phyloP scores from a whole-genome alignment of 1,140 invertebrate species.

The Drosophila repleta region DNA sequence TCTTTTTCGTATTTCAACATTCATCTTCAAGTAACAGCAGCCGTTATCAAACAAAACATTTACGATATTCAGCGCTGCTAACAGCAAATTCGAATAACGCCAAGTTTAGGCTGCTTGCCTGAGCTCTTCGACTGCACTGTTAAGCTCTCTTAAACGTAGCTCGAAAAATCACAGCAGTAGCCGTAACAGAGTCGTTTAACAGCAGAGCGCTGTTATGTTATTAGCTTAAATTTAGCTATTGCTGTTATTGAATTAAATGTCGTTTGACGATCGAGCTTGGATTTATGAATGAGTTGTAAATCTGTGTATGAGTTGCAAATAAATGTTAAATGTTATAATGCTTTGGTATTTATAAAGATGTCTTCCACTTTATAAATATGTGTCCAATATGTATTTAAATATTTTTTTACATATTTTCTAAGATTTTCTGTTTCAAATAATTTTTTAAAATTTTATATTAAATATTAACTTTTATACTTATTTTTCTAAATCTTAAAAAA shows the following conservation, averaged over 20 bases:
- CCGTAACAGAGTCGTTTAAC: neutral
- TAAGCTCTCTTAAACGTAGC: slow-evolving; percentile 19
- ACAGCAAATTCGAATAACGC: slow-evolving; percentile 41
- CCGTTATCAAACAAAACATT: neutral
- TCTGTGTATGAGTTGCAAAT: neutral
- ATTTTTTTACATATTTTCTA: neutral
- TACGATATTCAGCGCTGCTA: slow-evolving; percentile 44
- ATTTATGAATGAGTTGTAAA: slow-evolving; percentile 2
- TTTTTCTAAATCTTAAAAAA: neutral
- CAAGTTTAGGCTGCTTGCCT: slow-evolving; percentile 52
- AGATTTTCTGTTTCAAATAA: neutral
- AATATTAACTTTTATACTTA: neutral
- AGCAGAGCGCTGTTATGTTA: slow-evolving; percentile 5
- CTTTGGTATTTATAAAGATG: too few relatives aligned
- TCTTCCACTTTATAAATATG: too few relatives aligned
- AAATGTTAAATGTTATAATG: neutral
- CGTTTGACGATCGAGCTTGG: slow-evolving; percentile 11
- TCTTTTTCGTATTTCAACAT: slow-evolving; percentile 6
- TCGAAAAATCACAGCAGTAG: slow-evolving; percentile 34
- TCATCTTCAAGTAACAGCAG: too few relatives aligned
- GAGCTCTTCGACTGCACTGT: slow-evolving; percentile 30
- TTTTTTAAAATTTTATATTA: too few relatives aligned
- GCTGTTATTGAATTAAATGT: slow-evolving; percentile 11
- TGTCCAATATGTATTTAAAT: neutral
- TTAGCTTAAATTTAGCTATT: slow-evolving; percentile 12